phyloP scores from a whole-genome alignment of 2,113 vertebrate genomes.

The Rattus norvegicus region DNA sequence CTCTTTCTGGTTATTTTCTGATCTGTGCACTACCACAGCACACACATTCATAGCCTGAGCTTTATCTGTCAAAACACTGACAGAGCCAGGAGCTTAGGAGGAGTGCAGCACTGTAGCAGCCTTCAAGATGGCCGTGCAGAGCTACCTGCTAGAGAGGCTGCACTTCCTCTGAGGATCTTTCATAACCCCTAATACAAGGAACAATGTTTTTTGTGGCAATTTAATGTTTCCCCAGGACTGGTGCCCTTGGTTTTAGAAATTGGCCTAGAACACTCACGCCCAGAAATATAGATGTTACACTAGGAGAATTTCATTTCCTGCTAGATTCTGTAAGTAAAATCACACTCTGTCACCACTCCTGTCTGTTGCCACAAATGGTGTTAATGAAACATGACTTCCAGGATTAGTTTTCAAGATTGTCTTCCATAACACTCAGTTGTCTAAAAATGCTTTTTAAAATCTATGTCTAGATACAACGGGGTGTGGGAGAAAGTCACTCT shows the following conservation, averaged over 20 bases:
- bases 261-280: conserved; percentile 12
- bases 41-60: background rate
- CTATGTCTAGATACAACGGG: background rate
- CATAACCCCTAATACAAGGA: background rate
- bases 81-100: background rate
- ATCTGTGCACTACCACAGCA: background rate
- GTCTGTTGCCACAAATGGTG: conserved; percentile 30
- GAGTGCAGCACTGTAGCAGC: background rate
- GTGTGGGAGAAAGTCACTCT: accelerated
- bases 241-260: conserved; percentile 19
- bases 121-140: background rate
- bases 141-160: background rate
- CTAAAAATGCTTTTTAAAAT: conserved; percentile 41
- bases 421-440: conserved; percentile 40
- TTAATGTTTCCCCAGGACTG: conserved; percentile 72
- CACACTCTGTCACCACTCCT: conserved; percentile 31
- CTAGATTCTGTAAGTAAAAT: conserved; percentile 74
- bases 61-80: background rate
- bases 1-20: background rate
- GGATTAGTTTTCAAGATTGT: conserved; percentile 57
- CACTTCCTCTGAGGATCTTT: background rate
- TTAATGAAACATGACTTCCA: conserved; percentile 59
- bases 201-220: conserved; percentile 59
- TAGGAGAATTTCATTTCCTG: conserved; percentile 76
- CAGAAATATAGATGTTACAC: background rate